Percentiles rank a stretch among this genome's conserved stretches.
phyloP scores from a whole-genome alignment of 2,888 invertebrate species.

The Diplolepis rosae region DNA sequence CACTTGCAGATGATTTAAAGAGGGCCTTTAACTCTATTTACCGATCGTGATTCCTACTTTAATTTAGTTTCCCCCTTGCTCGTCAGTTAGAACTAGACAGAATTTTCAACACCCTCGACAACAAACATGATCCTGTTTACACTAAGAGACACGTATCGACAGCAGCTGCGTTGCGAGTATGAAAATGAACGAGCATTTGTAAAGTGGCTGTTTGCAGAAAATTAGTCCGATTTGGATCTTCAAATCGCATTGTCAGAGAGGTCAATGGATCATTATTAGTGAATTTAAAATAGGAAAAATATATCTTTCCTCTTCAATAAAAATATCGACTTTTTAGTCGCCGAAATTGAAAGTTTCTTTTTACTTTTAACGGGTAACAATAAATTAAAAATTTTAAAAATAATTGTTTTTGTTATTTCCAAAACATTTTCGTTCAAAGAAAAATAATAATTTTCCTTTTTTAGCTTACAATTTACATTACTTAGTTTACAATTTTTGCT shows the following conservation, averaged over 20 bases:
- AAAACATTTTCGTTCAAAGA: too few relatives aligned
- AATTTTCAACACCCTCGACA: constrained; percentile 11
- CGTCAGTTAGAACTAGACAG: neutral
- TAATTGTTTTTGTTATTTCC: too few relatives aligned
- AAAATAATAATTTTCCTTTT: too few relatives aligned
- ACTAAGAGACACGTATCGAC: constrained; percentile 19
- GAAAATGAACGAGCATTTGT: constrained; percentile 17
- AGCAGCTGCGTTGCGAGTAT: constrained; percentile 5
- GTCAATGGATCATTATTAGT: neutral
- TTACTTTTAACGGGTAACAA: too few relatives aligned
- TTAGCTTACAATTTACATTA: too few relatives aligned
- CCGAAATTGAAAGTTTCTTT: too few relatives aligned
- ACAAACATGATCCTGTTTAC: constrained; percentile 21
- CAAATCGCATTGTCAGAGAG: neutral
- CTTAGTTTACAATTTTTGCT: too few relatives aligned
- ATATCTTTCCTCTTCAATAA: neutral
- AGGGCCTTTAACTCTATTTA: constrained; percentile 17
- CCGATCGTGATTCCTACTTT: constrained; percentile 13
- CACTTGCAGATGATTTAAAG: neutral
- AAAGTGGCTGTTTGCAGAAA: constrained; percentile 51
- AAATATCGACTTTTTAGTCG: too few relatives aligned
- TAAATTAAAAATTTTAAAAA: too few relatives aligned
- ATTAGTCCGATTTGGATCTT: constrained; percentile 43
- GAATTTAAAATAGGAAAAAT: neutral
- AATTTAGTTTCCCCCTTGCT: neutral